Evolutionary conservation across 2,888 invertebrate genomes (phyloP), one percentile per base, ranked within the genome.

Genomic region (Machimus atricapillus): DNA sequence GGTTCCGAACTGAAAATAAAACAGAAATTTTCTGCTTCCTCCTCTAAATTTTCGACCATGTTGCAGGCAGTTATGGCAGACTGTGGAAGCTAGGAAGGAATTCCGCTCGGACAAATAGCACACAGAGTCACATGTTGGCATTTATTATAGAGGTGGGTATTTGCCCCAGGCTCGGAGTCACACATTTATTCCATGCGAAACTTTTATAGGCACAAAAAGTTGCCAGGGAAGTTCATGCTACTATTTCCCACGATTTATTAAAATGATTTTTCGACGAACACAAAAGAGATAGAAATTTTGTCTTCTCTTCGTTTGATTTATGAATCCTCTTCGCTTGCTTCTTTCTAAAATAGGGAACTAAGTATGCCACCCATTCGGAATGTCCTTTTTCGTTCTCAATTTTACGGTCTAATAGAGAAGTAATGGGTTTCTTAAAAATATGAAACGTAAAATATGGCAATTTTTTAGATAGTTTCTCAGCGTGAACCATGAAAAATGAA

Each of bases 401-500:
- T 85, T 85, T 85, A 85, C 85, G 85, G 74, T 85, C 85, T 85
- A 85, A 85, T 85, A 74, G 85, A 85, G 85, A 85, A 85, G 85
- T 85, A 85, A 85, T 85, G 85, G 85, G 85, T 74, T 74, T 43
- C 85, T 74, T 85, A 85, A 85, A 85, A 85, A 85, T 74, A 85
- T 85, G 85, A 85, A 46, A 74, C 46, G 74, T 74, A 85, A 85
- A 85, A 85, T 85, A 85, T 74, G 85, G 74, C 31, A 74, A 46
- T 40, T 85, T 85, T 74, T 85, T 82, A 82, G 58, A 82, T 82
- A 82, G 56, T 82, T 82, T 82, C 56, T 66, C 58, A 34, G 82
- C 34, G 56, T 27, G 56, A 34, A 58, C 37, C 52, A 37, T 82
- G 66, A 66, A 82, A 82, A 82, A 82, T 82, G 66, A 82, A 82